These are phyloP conservation scores for Tokudaia muenninki DNA, from an alignment of 2,797 vertebrate species.

Conservation along the genomic window DNA sequence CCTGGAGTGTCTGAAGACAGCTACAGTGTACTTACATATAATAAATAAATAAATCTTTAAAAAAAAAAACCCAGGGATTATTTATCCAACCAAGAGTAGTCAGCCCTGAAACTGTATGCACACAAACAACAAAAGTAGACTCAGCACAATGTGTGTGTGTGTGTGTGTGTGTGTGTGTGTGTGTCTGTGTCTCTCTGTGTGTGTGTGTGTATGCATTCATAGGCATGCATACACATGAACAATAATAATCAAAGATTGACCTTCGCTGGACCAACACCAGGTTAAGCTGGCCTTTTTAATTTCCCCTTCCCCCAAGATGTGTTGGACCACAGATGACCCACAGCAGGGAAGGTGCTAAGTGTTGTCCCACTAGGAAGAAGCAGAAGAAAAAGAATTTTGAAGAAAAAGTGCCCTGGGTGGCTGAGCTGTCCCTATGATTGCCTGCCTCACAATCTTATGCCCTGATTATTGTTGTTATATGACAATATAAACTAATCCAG, in stretches of 20 bases:
- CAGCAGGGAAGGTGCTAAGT: not conserved
- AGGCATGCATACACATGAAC: not conserved
- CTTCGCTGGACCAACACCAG: not conserved
- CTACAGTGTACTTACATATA: too few species aligned
- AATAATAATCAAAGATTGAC: not conserved
- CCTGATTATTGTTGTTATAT: not conserved
- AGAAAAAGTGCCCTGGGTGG: not conserved
- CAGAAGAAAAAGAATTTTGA: not conserved
- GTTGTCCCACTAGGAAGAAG: not conserved
- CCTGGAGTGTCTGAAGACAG: too few species aligned
- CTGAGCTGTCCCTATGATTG: not conserved
- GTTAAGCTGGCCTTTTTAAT: not conserved
- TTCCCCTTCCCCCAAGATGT: not conserved
- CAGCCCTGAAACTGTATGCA: not conserved
- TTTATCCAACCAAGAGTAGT: not conserved
- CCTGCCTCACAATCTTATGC: not conserved
- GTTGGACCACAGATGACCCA: not conserved
- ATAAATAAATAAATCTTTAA: too few species aligned
- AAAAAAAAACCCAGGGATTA: not conserved
- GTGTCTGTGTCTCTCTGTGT: too few species aligned
- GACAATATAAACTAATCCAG: not conserved
- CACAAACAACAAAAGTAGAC: not conserved
- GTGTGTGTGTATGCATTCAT: too few species aligned
- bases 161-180: not conserved
- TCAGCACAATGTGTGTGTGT: not conserved